phyloP scores from a whole-genome alignment of 2,113 vertebrate genomes.

The Bubalus kerabau region DNA sequence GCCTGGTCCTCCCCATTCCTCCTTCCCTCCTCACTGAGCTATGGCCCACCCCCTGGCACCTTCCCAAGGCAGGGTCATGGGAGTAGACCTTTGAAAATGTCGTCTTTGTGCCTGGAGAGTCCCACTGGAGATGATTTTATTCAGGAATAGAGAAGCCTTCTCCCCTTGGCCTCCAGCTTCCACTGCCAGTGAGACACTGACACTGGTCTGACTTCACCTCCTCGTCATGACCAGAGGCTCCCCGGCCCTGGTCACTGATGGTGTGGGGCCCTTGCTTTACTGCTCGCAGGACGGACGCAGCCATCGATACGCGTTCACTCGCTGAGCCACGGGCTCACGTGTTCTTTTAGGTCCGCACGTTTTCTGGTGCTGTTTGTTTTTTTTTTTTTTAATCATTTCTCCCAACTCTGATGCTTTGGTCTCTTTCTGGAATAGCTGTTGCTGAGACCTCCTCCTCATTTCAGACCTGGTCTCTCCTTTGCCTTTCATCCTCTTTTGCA shows the following conservation, averaged over 20 bases:
- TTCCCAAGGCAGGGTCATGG: not conserved
- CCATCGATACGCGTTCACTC: fast-evolving
- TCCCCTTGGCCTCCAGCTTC: not conserved
- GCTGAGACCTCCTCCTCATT: not conserved
- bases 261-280: fast-evolving
- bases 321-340: fast-evolving
- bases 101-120: not conserved
- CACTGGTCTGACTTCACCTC: not conserved
- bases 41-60: not conserved
- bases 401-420: not conserved
- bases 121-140: fast-evolving
- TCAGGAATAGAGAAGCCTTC: not conserved
- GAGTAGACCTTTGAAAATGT: not conserved
- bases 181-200: fast-evolving
- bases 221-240: fast-evolving
- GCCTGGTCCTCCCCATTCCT: no score
- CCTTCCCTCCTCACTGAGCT: not conserved
- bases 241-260: no score
- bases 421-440: not conserved
- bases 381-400: no score
- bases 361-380: fast-evolving
- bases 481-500: not conserved
- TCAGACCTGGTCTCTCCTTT: fast-evolving
- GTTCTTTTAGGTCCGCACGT: fast-evolving
- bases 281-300: fast-evolving